Base-by-base conservation (phyloP, 2,888 invertebrate genomes). In the Physocephala rufipes region DNA sequence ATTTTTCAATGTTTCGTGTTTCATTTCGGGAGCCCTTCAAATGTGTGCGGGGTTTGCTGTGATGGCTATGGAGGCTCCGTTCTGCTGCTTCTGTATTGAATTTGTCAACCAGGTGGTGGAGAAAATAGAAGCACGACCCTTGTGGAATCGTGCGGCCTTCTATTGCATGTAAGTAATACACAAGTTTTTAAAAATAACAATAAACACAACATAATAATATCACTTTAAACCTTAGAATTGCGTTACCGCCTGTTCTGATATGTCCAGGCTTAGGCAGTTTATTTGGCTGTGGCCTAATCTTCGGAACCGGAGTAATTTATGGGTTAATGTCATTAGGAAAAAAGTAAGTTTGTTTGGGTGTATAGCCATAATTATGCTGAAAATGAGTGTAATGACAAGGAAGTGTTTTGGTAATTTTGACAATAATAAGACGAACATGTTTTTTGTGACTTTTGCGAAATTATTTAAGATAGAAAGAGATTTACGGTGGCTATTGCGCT, bases 31-130 rank as follows among this genome's bases (percentile, higher is more conserved):
- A 74, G 90, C 95, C 80, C 91, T 93, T 90, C 94, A 95, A 89
- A 94, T 96, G 91, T 81, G 96, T 74, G 91, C 94, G 74, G 98
- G 97, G 53, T 96, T 98, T 87, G 82, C 95, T 74, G 91, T 95
- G 74, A 89, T 97, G 78, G 91, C 93, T 59, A 90, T 97, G 80
- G 99, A 99, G 87, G 97, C 98, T 53, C 99, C 99, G 0, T 98
- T 95, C 86, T 98, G 97, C 87, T 99, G 97, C 87, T 90, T 96
- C 87, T 99, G 97, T 87, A 90, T 99, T 76, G 98, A 97, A 83
- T 95, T 95, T 88, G 96, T 98, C 71, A 94, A 95, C 87, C 90
- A 90, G 74, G 88, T 97, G 69, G 94, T 95, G 72, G 92, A 92
- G 80, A 92, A 91, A 87, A 91, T 95, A 68, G 96, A 97, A 80